Base-by-base conservation (phyloP, 2,888 invertebrate genomes). In the Amphimallon solstitiale region DNA sequence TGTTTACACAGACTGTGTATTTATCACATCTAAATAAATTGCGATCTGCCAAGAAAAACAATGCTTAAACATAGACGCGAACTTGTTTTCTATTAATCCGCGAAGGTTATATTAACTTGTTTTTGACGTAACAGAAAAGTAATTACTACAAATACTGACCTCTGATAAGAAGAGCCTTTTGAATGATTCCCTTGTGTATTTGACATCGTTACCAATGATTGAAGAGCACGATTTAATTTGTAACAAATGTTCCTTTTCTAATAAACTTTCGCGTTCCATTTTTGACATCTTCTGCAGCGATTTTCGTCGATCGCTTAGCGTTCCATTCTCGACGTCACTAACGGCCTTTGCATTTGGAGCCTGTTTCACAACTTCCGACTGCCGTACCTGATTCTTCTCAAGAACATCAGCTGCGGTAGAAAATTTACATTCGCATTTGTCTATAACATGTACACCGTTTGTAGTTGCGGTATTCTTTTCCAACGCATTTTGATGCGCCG, bases 261-360 rank as follows among this genome's bases (percentile, higher is more conserved):
- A 84, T 2, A 88, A 85, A 77, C 87, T 88, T 76, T 91, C 91
- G 74, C 89, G 89, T 75, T 91, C 90, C 90, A 90, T 90, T 37
- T 40, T 63, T 48, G 62, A 60, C 65, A 54, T 65, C 37, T 52
- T 61, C 56, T 54, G 46, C 61, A 35, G 52, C 35, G 35, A 61
- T 46, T 56, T 54, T 19, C 35, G 60, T 52, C 40, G 56, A 56
- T 56, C 40, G 21, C 40, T 23, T 56, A 56, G 23, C 21, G 56
- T 12, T 21, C 56, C 56, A 56, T 56, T 56, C 56, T 56, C 40
- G 21, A 23, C 40, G 5, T 38, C 10, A 56, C 14, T 40, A 12
- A 56, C 40, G 56, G 56, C 40, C 56, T 40, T 40, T 43, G 12
- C 56, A 40, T 40, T 56, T 56, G 56, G 40, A 56, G 38, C 56